Evolutionary conservation across 2,888 invertebrate genomes (phyloP).

Genomic region (Lacanobia wlatinum): DNA sequence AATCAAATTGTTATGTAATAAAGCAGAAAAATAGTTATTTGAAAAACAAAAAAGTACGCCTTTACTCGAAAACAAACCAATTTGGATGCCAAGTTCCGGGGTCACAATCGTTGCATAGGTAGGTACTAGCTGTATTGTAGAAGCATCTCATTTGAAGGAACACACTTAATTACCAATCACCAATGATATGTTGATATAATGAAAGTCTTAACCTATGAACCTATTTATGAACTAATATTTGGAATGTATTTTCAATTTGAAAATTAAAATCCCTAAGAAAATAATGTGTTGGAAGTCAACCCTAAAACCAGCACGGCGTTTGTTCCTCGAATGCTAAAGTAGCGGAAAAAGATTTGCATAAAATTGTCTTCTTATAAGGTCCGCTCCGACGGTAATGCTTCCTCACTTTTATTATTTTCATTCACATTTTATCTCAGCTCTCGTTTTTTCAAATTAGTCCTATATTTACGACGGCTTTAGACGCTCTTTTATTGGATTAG

Average conservation of each 20-base stretch:
- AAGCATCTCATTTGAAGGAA: too few species aligned
- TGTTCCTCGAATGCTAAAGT: slow-evolving; percentile 85
- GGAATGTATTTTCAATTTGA: neutral
- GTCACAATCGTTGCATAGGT: too few species aligned
- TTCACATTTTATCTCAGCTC: slow-evolving; percentile 58
- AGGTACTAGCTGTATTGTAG: too few species aligned
- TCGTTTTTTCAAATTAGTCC: slow-evolving; percentile 65
- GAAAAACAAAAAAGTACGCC: neutral
- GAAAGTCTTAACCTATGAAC: too few species aligned
- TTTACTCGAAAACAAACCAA: too few species aligned
- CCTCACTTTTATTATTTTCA: slow-evolving; percentile 69
- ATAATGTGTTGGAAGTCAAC: slow-evolving; percentile 62
- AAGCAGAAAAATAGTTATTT: neutral
- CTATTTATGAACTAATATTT: too few species aligned
- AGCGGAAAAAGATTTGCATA: slow-evolving; percentile 89
- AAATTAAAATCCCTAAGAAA: neutral
- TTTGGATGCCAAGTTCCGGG: too few species aligned
- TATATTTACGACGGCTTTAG: slow-evolving; percentile 57
- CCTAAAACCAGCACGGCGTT: slow-evolving; percentile 73
- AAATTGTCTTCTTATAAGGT: slow-evolving; percentile 87
- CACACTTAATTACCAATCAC: too few species aligned
- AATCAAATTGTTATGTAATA: neutral
- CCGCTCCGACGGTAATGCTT: slow-evolving; percentile 72
- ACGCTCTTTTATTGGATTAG: slow-evolving; percentile 54
- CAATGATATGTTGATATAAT: too few species aligned